phyloP scores from a whole-genome alignment of 1,140 invertebrate species.

The Drosophila busckii region DNA sequence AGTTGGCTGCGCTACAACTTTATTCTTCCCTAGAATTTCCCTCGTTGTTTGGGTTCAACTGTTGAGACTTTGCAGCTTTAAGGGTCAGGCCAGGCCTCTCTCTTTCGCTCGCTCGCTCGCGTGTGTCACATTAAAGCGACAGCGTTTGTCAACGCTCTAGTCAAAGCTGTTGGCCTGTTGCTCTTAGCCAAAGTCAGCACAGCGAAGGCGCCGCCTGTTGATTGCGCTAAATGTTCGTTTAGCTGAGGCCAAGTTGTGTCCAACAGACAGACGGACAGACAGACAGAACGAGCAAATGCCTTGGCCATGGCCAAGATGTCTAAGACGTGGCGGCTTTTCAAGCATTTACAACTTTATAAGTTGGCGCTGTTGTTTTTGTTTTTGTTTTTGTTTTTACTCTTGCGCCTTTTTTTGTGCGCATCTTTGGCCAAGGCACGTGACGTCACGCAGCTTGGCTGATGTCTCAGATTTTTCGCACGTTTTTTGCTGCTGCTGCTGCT shows the following conservation, averaged over 20 bases:
- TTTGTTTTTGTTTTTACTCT: conserved; percentile 12
- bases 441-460: conserved; percentile 16
- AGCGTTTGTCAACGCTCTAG: conserved; percentile 8
- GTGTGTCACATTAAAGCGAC: conserved; percentile 42
- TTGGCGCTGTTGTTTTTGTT: conserved; percentile 25
- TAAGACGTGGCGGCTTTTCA: conserved; percentile 35
- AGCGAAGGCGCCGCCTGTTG: conserved; percentile 62
- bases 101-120: too few relatives aligned
- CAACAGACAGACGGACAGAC: conserved; percentile 1
- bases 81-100: too few relatives aligned
- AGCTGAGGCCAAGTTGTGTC: conserved; percentile 36
- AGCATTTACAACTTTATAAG: conserved; percentile 63
- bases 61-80: too few relatives aligned
- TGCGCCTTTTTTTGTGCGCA: conserved; percentile 46
- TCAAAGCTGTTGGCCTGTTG: conserved; percentile 60
- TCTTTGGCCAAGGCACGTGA: conserved; percentile 33
- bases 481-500: conserved; percentile 15
- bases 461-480: conserved; percentile 16
- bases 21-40: too few relatives aligned
- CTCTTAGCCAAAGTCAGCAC: conserved; percentile 49
- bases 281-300: conserved; percentile 15
- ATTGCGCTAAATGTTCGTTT: conserved; percentile 50
- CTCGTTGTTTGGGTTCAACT: too few relatives aligned
- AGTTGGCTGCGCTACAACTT: too few relatives aligned
- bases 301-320: conserved; percentile 54